Conservation (phyloP, 2,797 vertebrate species). For the Rhinogobio ventralis region DNA sequence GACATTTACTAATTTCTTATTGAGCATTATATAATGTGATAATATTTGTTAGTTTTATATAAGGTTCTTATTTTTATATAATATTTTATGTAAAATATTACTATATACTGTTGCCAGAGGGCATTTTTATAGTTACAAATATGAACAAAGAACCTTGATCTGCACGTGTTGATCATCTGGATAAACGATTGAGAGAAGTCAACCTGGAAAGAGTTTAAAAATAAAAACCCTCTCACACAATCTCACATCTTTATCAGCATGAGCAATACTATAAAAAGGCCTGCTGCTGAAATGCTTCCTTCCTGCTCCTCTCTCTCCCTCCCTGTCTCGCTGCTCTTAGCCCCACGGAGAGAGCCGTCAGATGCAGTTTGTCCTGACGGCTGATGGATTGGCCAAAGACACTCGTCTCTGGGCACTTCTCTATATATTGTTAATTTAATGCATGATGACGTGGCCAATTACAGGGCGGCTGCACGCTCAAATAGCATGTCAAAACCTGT, state of each 20-base stretch:
- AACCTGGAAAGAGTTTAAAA: constrained; percentile 22
- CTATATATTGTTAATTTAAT: constrained; percentile 92
- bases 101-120: not conserved
- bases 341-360: constrained; percentile 75
- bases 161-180: not conserved
- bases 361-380: constrained; percentile 82
- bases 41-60: not conserved
- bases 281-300: constrained; percentile 43
- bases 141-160: constrained; percentile 7
- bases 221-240: constrained; percentile 17
- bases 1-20: not conserved
- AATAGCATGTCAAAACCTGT: constrained; percentile 95
- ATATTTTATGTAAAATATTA: not conserved
- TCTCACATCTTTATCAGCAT: constrained; percentile 17
- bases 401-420: constrained; percentile 90
- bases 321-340: constrained; percentile 66
- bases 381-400: constrained; percentile 89
- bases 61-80: not conserved
- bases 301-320: constrained; percentile 48
- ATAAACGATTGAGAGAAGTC: not conserved
- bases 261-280: constrained; percentile 70
- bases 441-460: constrained; percentile 92
- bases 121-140: not conserved
- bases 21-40: not conserved
- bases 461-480: constrained; percentile 86